Evolutionary conservation across 2,797 vertebrate species (phyloP), one percentile per base, ranked within the genome.

Genomic region (Falco columbarius): DNA sequence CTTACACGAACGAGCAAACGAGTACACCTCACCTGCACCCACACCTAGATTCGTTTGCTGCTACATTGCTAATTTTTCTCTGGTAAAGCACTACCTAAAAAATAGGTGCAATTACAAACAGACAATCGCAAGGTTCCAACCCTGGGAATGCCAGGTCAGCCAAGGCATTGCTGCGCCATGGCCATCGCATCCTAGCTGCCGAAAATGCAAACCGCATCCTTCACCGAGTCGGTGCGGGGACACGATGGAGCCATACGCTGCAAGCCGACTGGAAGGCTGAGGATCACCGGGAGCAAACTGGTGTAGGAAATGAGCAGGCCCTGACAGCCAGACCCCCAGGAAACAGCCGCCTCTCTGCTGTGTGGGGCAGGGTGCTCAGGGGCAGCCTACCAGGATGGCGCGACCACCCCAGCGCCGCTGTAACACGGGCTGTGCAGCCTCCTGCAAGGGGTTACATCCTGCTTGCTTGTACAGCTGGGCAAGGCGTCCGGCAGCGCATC

Each of bases 311-410:
- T 0, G 7, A 24, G 5, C 13, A 4, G 42, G 34, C 32, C 21
- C 46, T 4, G 10, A 17, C 26, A 12, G 44, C 9, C 59, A 29
- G 68, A n/a, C 14, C 18, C 4, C 9, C 14, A 7, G 24, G 29
- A 21, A 46, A 70, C 1, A 29, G 52, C 18, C 3, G 4, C 52
- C 44, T 4, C 13, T 27, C 23, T 24, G 29, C n/a, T 2, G 8
- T 1, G 22, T 2, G 12, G 3, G 0, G 2, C 8, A 2, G 0
- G 7, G 3, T 14, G 17, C 14, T 15, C 7, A 1, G 11, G 70
- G 14, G 8, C 44, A 8, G 81, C 3, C 58, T 2, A 1, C 10
- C 20, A 2, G 27, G n/a, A 16, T 6, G 14, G 1, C 9, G n/a
- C 46, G 6, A 1, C 3, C 18, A 2, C 24, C 14, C 17, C 54